Evolutionary conservation across 2,888 invertebrate genomes (phyloP).

Genomic region (Cantharis lateralis): DNA sequence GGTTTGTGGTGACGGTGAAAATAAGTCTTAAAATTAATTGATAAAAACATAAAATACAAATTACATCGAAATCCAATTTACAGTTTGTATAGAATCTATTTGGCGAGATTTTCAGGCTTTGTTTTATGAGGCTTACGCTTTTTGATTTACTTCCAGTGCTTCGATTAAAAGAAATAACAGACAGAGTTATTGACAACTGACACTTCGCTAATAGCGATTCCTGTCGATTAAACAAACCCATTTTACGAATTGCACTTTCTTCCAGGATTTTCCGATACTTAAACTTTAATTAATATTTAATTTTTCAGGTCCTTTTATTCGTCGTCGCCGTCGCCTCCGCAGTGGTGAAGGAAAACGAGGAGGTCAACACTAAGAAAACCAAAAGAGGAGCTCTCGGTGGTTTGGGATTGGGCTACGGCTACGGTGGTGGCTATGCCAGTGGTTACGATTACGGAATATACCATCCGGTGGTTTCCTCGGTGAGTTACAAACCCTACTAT

Average conservation of each 20-base stretch:
- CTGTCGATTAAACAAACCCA: background rate
- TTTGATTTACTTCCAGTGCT: background rate
- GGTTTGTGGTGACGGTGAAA: background rate
- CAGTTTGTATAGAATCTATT: background rate
- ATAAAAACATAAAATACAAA: background rate
- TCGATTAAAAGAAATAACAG: background rate
- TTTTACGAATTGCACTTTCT: background rate
- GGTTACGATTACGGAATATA: conserved; percentile 35
- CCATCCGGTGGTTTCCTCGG: conserved; percentile 27
- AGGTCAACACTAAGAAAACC: conserved; percentile 37
- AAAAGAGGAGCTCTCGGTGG: conserved; percentile 43
- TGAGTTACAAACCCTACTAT: conserved; percentile 10
- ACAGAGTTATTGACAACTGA: background rate
- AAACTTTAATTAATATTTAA: background rate
- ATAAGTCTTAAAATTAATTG: background rate
- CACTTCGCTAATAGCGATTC: background rate
- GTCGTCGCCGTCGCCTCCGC: conserved; percentile 24
- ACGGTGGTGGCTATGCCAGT: conserved; percentile 29
- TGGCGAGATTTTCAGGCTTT: background rate
- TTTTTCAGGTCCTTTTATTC: conserved; percentile 23
- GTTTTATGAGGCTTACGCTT: background rate
- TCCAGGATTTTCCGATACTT: background rate
- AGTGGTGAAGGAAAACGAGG: conserved; percentile 34
- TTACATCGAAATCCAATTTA: background rate
- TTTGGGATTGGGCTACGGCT: conserved; percentile 32